Base-by-base conservation (phyloP, 2,113 vertebrate genomes). In the Gulo gulo region DNA sequence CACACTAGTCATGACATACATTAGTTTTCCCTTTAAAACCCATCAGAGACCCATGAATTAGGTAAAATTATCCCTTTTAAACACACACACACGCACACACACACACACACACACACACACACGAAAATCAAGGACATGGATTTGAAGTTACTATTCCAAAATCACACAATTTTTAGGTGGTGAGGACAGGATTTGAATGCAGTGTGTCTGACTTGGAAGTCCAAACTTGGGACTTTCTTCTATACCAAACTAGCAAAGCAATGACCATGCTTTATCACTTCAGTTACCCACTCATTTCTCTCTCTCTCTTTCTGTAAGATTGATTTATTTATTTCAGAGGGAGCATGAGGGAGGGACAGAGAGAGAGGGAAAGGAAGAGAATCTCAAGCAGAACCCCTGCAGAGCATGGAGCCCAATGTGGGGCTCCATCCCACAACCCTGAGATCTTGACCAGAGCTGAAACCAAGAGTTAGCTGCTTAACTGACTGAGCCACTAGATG, bases 91-190 rank as follows among this genome's bases (percentile, higher is more conserved):
- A 31, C 42, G 57, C 15, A 34, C 73, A 6, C 31, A 34, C 14
- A 34, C 65, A n/a, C 65, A 69, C 34, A 69, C 31, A 65, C 63
- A 65, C 29, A 69, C 16, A 76, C 8, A 69, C 14, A 63, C 61
- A 63, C 11, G 7, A 4, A 59, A 81, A 73, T 82, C 36, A 88
- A 82, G 34, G 13, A 65, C 34, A 39, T 57, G 82, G 29, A 71
- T 42, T 78, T 65, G 45, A 91, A 89, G 73, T 88, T 88, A 42
- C n/a, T 88, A 34, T 93, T 80, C 42, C 79, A 80, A 92, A 81
- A 74, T 69, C 67, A 79, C 2, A 8, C 52, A 61, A 0, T 11
- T 39, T 71, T 88, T 83, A n/a, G 15, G 29, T 34, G 15, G 34
- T 12, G 6, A 92, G 39, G 36, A 18, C 11, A 42, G 82, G 18